Base-by-base conservation (phyloP, 2,113 vertebrate species). In the Beaufortia kweichowensis region DNA sequence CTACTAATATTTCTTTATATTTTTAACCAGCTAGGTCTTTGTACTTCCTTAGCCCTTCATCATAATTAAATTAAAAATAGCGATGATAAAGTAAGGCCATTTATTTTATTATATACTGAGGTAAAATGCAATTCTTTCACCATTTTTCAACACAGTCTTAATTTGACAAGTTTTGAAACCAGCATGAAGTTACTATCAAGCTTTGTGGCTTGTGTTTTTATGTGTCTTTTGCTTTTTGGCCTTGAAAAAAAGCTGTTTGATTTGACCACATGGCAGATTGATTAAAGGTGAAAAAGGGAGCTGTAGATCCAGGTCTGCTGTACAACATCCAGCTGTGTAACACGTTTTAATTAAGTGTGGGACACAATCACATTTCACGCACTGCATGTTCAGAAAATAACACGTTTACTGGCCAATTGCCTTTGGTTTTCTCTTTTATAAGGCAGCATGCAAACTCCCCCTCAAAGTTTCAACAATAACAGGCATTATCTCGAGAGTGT, bases 261-360 rank as follows among this genome's bases (percentile, higher is more conserved):
- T 69, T 69, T 9, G 4, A 55, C 19, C 67, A 55, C 48, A 68
- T 50, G 43, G 26, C 26, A 68, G 17, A 17, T 56, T 70, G 29
- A 70, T 33, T 70, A 70, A 70, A 55, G n/a, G 67, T 70, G 28
- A n/a, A 55, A 70, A 70, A 23, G 26, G 5, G 48, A 48, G n/a
- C 26, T n/a, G 9, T 50, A 21, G 17, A 67, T 67, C 19, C 26
- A 1, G 24, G 50, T 66, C 26, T 46, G 3, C 8, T 48, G 15
- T 48, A 66, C 24, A 39, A 46, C 24, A 26, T 66, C 41, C 64
- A 48, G 39, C 64, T 19, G 39, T 66, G 64, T 48, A 66, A 46
- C 26, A 41, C 6, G 24, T 66, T 66, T 1, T 48, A 29, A 29
- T 48, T 46, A 29, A 6, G 26, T 28, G 39, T 48, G 64, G 24